Evolutionary conservation across 2,797 vertebrate genomes (phyloP), one percentile per base, ranked within the genome.

Genomic region (Phrynocephalus vlangalii): DNA sequence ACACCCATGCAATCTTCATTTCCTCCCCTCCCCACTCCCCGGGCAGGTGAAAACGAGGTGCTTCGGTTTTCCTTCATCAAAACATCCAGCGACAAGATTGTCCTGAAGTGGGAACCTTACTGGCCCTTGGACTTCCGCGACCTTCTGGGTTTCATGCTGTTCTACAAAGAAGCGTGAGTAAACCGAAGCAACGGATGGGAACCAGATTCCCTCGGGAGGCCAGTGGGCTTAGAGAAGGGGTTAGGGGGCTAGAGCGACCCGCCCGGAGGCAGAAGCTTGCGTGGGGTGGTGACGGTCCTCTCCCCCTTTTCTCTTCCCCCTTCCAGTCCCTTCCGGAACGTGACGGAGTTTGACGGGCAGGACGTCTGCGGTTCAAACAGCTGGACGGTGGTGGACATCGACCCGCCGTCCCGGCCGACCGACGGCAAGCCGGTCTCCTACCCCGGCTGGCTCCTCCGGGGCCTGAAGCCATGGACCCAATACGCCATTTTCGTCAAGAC

Each of bases 101-200:
- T 99, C 44, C 91, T 99, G 87, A 98, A 89, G 88, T 99, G 99
- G 99, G 96, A 98, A 90, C 94, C 98, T 0, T 99, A 99, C 92
- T 99, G 99, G 99, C 99, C 99, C 0, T 96, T 96, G 0, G 99
- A 99, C 93, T 99, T 97, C 94, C 97, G 99, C 90, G 99, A 99
- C 92, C 96, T 99, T 82, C 94, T 99, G 94, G 99, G 99, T 3
- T 99, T 99, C 80, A 99, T 99, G 98, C 97, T 99, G 5, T 98
- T 99, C 91, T 99, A 99, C 94, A 99, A 99, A 92, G 99, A 99
- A 93, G 98, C 99, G 99, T 99, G 96, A 98, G 99, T 98, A 75
- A 52, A 30, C n/a, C 13, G 67, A 9, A 11, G 26, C 33, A 33
- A 33, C 33, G 38, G 10, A 76, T 18, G 20, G 38, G 6, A 7